Base-by-base conservation (phyloP, 2,113 vertebrate species). In the Gavia stellata region DNA sequence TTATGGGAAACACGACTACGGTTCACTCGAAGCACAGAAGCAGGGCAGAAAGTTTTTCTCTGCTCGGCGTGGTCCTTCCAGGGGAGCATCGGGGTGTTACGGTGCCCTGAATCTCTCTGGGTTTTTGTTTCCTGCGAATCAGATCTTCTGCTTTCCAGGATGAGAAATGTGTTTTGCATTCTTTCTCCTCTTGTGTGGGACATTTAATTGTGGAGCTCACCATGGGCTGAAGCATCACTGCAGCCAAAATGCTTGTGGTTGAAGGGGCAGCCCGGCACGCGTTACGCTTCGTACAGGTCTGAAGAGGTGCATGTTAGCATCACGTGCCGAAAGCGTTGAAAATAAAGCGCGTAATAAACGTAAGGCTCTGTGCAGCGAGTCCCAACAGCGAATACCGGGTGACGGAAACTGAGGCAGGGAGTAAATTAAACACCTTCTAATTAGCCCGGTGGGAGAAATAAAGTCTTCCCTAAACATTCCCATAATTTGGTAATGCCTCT, bases 1-100 rank as follows among this genome's bases (percentile, higher is more conserved):
- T 98, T 94, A 97, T 71, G 96, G 96, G 94, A 96, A 97, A 95
- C 96, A 97, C 97, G 97, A 97, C 97, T 95, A 94, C 3, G 77
- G 95, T 97, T 98, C 95, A 70, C 92, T 96, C 6, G 17, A 97
- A 95, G 95, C 97, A 88, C 93, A 92, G 94, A 93, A 95, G 45
- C 93, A 90, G 94, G 74, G 81, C 83, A 87, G 93, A 93, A 97
- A 96, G 95, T 97, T 97, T 97, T 71, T 92, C 78, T 97, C 62
- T 92, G 84, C 71, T 94, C 38, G 53, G 62, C 33, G 4, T 86
- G 86, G 96, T 92, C 94, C 86, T 96, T 97, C 86, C 92, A 38
- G 91, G 84, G 93, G 83, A 86, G 74, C 94, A 74, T 92, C 70
- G 50, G 88, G 77, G 82, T 84, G 59, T 87, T 86, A 81, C 26